Conservation (phyloP, 2,888 invertebrate genomes). For the Cancer borealis region DNA sequence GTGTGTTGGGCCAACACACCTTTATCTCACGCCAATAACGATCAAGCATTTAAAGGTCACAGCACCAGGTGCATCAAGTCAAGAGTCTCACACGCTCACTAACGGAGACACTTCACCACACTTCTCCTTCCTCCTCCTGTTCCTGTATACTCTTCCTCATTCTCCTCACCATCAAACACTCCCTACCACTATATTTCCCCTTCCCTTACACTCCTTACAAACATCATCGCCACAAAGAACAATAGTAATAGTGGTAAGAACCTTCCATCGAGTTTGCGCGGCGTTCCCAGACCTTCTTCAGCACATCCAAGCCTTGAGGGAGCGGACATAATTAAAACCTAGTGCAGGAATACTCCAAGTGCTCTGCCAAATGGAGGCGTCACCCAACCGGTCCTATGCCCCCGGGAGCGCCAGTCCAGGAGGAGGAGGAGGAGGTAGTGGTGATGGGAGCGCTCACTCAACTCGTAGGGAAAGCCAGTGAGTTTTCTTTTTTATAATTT, state of each 20-base stretch:
- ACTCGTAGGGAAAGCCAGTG: background rate
- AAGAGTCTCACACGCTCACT: background rate
- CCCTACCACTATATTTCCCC: background rate
- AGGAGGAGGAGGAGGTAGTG: background rate
- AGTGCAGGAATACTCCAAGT: background rate
- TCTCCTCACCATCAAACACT: background rate
- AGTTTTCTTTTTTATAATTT: background rate
- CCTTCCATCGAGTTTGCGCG: background rate
- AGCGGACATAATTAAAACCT: background rate
- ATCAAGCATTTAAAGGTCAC: background rate
- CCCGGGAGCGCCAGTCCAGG: background rate
- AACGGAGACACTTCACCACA: background rate
- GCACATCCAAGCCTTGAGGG: background rate
- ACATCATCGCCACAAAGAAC: background rate
- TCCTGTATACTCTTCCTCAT: background rate
- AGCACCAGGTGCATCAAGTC: background rate
- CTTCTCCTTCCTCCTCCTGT: background rate
- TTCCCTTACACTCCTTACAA: background rate
- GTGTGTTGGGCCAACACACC: background rate
- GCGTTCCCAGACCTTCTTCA: constrained; percentile 4
- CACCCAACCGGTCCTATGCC: background rate
- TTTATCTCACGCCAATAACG: too few species aligned
- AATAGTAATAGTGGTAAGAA: background rate
- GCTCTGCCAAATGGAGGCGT: background rate
- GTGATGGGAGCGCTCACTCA: constrained; percentile 28